Percentiles rank a stretch among this genome's conserved stretches.
Evolutionary conservation across 2,113 vertebrate genomes (phyloP).

Genomic region (Lasiurus borealis): DNA sequence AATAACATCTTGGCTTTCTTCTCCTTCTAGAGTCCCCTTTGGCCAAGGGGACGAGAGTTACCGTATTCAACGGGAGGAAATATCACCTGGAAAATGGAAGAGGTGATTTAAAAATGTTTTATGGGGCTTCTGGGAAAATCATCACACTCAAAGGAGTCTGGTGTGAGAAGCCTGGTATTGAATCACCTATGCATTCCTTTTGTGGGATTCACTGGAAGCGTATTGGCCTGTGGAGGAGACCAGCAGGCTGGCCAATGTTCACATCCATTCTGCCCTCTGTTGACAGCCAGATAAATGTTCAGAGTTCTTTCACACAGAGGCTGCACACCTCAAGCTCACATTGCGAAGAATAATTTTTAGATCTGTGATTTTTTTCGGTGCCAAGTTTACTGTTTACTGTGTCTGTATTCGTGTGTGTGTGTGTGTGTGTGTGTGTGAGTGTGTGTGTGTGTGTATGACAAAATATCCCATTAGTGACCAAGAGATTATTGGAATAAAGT

Average conservation of each 20-base stretch:
- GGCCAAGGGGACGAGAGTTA: neutral
- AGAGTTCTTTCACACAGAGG: neutral
- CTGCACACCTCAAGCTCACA: neutral
- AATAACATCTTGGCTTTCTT: slow-evolving; percentile 14
- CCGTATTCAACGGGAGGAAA: neutral
- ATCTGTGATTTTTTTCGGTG: neutral
- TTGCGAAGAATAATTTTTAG: neutral
- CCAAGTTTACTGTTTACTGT: neutral
- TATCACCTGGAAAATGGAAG: neutral
- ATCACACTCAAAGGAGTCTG: neutral
- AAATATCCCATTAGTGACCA: neutral
- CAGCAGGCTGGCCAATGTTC: neutral
- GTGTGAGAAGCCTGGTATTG: neutral
- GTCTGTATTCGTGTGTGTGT: too few relatives aligned
- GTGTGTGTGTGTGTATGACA: neutral
- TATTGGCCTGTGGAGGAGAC: neutral
- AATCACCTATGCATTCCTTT: neutral
- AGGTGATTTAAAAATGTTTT: slow-evolving; percentile 22
- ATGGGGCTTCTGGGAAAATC: slow-evolving; percentile 32
- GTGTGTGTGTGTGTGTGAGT: neutral
- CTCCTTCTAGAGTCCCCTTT: neutral
- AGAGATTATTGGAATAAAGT: neutral
- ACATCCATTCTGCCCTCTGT: neutral
- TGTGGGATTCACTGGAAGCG: neutral
- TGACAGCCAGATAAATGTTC: neutral